A percentile compares a stretch with the other conserved stretches of the same genome.
phyloP scores from a whole-genome alignment of 2,113 vertebrate species.

The Anolis sagrei region DNA sequence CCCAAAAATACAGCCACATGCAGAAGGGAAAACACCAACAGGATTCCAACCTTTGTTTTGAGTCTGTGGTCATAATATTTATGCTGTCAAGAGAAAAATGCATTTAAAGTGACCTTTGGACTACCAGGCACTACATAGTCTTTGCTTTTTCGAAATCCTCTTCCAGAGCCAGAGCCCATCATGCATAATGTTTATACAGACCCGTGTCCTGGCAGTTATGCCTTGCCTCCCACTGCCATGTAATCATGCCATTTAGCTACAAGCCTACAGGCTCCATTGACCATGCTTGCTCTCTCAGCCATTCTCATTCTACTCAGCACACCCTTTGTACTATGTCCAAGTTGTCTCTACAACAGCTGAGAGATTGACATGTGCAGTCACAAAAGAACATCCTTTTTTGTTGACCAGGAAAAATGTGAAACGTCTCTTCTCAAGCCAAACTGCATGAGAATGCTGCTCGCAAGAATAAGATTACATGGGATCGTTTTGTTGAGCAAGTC shows the following conservation, averaged over 20 bases:
- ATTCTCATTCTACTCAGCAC: background rate
- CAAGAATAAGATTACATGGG: background rate
- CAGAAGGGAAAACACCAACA: no score
- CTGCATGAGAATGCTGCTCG: background rate
- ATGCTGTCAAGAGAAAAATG: background rate
- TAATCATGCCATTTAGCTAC: background rate
- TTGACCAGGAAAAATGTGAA: background rate
- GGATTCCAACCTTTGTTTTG: constrained; percentile 6
- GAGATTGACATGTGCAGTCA: background rate
- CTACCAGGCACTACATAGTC: constrained; percentile 10
- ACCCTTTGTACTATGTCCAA: background rate
- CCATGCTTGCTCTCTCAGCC: background rate
- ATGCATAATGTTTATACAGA: background rate
- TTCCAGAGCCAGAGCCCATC: background rate
- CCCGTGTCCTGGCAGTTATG: constrained; percentile 1
- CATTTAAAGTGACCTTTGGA: constrained; percentile 7
- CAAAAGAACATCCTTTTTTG: constrained; percentile 13
- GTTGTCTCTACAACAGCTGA: background rate
- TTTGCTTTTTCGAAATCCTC: constrained; percentile 10
- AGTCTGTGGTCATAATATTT: background rate
- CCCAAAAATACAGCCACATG: no score
- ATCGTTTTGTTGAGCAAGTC: background rate
- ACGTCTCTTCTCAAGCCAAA: constrained; percentile 10
- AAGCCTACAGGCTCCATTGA: background rate
- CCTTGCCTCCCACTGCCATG: background rate